These are phyloP conservation scores for Yoshiicerus persimilis DNA, from an alignment of 1,140 invertebrate genomes.

Conservation along the genomic window DNA sequence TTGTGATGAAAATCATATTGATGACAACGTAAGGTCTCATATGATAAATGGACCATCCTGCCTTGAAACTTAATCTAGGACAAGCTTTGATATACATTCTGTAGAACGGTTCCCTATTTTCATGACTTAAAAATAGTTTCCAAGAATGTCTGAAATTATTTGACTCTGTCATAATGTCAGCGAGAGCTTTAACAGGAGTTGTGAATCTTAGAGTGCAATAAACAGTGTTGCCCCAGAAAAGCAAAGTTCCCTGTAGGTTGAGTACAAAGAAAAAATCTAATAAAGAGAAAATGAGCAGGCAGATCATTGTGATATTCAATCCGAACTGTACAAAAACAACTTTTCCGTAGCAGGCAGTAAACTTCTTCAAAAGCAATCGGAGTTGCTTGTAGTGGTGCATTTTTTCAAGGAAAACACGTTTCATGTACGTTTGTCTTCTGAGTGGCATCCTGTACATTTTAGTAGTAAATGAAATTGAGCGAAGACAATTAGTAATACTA, in stretches of 20 bases:
- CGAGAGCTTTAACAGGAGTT: background rate
- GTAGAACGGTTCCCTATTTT: background rate
- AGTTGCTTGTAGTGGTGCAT: background rate
- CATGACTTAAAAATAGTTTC: background rate
- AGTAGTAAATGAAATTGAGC: background rate
- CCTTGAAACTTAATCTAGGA: background rate
- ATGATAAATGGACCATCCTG: background rate
- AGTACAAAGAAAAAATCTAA: background rate
- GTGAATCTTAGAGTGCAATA: background rate
- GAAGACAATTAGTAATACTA: background rate
- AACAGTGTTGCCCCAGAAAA: background rate
- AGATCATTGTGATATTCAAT: background rate
- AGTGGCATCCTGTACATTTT: background rate
- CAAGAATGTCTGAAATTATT: background rate
- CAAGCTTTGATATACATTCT: background rate
- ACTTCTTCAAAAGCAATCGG: background rate
- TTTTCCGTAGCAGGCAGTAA: background rate
- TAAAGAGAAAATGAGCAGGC: background rate
- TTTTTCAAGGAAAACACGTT: background rate
- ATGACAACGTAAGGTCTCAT: background rate
- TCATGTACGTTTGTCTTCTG: background rate
- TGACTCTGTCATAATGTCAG: background rate
- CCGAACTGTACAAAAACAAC: background rate
- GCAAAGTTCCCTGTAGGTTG: background rate
- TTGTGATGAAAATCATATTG: background rate